phyloP scores from a whole-genome alignment of 2,888 invertebrate species.

The Drosophila leonis region DNA sequence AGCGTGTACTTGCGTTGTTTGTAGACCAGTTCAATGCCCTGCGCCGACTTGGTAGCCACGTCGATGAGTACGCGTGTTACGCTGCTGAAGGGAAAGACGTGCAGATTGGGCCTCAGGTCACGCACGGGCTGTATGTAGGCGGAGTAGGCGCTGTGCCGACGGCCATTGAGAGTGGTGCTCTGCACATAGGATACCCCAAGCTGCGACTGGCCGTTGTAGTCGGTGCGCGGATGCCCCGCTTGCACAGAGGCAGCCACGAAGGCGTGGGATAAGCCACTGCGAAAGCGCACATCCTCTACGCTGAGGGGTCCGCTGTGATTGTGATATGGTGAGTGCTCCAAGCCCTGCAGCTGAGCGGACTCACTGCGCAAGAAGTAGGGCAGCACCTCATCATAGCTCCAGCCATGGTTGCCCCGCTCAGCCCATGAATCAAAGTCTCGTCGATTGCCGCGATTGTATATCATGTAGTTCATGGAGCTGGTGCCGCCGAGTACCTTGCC shows the following conservation, averaged over 20 bases:
- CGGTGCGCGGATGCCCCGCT: slow-evolving; percentile 89
- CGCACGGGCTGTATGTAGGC: slow-evolving; percentile 88
- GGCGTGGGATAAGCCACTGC: slow-evolving; percentile 86
- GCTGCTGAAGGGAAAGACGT: slow-evolving; percentile 88
- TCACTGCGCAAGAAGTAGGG: slow-evolving; percentile 89
- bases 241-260: slow-evolving; percentile 88
- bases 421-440: slow-evolving; percentile 91
- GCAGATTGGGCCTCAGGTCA: slow-evolving; percentile 87
- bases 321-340: slow-evolving; percentile 87
- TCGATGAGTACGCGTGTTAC: slow-evolving; percentile 90
- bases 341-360: slow-evolving; percentile 82
- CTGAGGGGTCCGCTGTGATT: slow-evolving; percentile 88
- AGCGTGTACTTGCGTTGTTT: slow-evolving; percentile 84
- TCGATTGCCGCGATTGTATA: slow-evolving; percentile 91
- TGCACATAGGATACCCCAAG: slow-evolving; percentile 90
- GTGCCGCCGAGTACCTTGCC: slow-evolving; percentile 88
- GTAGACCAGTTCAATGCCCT: slow-evolving; percentile 89
- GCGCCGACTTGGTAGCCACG: slow-evolving; percentile 87
- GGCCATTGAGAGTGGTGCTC: slow-evolving; percentile 87
- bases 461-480: slow-evolving; percentile 89
- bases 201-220: slow-evolving; percentile 89
- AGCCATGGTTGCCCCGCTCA: slow-evolving; percentile 89
- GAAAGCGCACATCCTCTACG: slow-evolving; percentile 88
- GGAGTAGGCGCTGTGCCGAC: slow-evolving; percentile 89
- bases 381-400: slow-evolving; percentile 89